These are phyloP conservation scores for Falcaria lacertinaria DNA, from an alignment of 2,888 invertebrate species.

Conservation along the genomic window DNA sequence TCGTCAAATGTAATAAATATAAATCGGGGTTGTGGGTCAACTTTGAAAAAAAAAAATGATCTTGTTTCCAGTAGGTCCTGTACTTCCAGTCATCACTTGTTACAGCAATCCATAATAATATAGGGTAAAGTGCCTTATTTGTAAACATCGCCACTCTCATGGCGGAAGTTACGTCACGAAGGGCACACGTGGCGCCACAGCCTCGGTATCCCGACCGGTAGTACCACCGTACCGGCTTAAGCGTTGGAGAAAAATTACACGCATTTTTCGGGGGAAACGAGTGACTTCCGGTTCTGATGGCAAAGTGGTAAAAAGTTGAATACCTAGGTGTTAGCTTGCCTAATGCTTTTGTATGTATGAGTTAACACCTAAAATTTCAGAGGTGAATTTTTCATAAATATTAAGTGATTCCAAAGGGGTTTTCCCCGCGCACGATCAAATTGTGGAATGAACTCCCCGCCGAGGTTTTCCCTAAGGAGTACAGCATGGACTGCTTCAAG, in stretches of 20 bases:
- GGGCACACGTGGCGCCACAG: slow-evolving; percentile 48
- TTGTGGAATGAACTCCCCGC: too few species aligned
- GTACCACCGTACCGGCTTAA: slow-evolving; percentile 62
- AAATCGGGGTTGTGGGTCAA: too few species aligned
- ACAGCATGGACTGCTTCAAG: too few species aligned
- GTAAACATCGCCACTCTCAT: not conserved
- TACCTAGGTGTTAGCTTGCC: slow-evolving; percentile 8
- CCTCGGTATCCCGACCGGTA: slow-evolving; percentile 57
- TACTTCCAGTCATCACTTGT: too few species aligned
- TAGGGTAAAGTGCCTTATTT: not conserved
- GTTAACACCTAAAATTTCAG: not conserved
- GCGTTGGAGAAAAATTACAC: slow-evolving; percentile 64
- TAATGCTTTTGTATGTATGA: slow-evolving; percentile 1
- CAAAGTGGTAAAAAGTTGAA: slow-evolving; percentile 15
- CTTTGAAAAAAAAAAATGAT: too few species aligned
- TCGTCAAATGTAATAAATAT: too few species aligned
- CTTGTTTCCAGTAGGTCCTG: too few species aligned
- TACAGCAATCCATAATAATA: too few species aligned
- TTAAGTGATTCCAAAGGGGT: too few species aligned
- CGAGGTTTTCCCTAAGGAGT: too few species aligned
- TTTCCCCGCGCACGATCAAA: too few species aligned
- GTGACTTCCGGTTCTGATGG: slow-evolving; percentile 55
- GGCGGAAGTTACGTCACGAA: slow-evolving; percentile 32
- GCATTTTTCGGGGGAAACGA: slow-evolving; percentile 66
- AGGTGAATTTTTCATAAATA: not conserved